These are phyloP conservation scores for Tolmerus cingulatus DNA, from an alignment of 2,888 invertebrate species.

Conservation along the genomic window DNA sequence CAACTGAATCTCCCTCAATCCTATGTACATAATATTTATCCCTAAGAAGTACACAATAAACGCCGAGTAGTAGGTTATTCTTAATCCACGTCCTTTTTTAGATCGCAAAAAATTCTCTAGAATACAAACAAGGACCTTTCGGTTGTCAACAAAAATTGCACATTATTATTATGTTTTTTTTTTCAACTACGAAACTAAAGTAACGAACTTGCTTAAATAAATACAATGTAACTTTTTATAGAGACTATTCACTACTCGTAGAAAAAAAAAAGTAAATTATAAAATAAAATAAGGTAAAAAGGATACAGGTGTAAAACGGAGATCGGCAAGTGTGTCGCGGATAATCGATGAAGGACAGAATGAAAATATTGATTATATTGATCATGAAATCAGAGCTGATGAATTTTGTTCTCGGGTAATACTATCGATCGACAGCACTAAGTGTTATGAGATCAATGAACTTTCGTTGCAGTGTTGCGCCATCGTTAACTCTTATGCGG, in stretches of 20 bases:
- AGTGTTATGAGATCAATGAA: not conserved
- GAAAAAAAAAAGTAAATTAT: conserved; percentile 21
- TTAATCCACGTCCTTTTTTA: not conserved
- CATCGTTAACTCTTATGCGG: not conserved
- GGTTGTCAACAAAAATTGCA: conserved; percentile 56
- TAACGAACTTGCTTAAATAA: conserved; percentile 36
- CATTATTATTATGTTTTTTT: conserved; percentile 43
- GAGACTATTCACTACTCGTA: not conserved
- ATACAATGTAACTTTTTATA: conserved; percentile 33
- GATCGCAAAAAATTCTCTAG: not conserved
- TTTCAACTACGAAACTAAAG: conserved; percentile 36
- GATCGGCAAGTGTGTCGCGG: conserved; percentile 35
- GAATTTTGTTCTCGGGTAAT: not conserved
- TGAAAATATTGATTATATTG: not conserved
- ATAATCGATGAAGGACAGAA: not conserved
- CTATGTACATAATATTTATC: not conserved
- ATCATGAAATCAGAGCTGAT: not conserved
- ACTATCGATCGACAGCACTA: not conserved
- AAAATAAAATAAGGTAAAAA: not conserved
- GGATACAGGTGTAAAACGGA: not conserved
- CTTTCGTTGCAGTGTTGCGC: not conserved
- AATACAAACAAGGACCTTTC: conserved; percentile 40
- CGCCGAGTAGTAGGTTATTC: conserved; percentile 23
- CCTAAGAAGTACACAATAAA: conserved; percentile 33
- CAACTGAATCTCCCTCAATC: not conserved